A percentile compares a stretch with the other conserved stretches of the same genome.
phyloP scores from a whole-genome alignment of 2,888 invertebrate species.

The Cryptophagus acutangulus region DNA sequence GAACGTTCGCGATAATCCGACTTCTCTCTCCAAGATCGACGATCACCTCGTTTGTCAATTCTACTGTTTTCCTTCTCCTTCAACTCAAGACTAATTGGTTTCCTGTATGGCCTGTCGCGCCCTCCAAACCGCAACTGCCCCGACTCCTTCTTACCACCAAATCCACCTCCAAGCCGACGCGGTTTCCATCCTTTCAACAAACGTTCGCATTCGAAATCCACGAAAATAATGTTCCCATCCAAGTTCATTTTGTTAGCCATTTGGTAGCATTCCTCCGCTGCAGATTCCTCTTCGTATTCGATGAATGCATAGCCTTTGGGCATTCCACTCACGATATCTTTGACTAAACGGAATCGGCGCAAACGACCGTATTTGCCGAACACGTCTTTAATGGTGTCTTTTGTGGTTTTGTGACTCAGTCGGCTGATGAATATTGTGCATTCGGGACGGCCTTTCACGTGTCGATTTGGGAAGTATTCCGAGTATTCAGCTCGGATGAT shows the following conservation, averaged over 20 bases:
- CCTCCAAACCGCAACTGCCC: slow-evolving; percentile 87
- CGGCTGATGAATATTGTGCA: slow-evolving; percentile 72
- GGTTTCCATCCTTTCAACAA: slow-evolving; percentile 75
- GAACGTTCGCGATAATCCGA: no score
- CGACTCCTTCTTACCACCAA: slow-evolving; percentile 80
- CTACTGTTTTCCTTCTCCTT: slow-evolving; percentile 33
- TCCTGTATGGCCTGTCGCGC: slow-evolving; percentile 68
- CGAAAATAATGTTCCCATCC: slow-evolving; percentile 66
- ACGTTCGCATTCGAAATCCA: slow-evolving; percentile 73
- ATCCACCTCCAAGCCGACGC: slow-evolving; percentile 79
- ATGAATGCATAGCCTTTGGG: slow-evolving; percentile 82
- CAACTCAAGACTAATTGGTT: slow-evolving; percentile 52
- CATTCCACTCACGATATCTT: slow-evolving; percentile 73
- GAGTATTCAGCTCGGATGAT: slow-evolving; percentile 66
- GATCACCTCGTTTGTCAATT: no score
- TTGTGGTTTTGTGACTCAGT: slow-evolving; percentile 63
- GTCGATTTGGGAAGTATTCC: slow-evolving; percentile 60
- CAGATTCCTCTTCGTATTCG: slow-evolving; percentile 63
- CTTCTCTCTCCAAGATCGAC: no score
- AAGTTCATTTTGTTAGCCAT: slow-evolving; percentile 57
- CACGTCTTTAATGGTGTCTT: slow-evolving; percentile 53
- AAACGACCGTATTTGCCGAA: slow-evolving; percentile 65
- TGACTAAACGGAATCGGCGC: slow-evolving; percentile 59
- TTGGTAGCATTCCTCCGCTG: slow-evolving; percentile 59
- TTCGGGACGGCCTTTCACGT: slow-evolving; percentile 63